These are phyloP conservation scores for Diplogasteroides magnus DNA, from an alignment of 1,140 invertebrate species.

Conservation along the genomic window DNA sequence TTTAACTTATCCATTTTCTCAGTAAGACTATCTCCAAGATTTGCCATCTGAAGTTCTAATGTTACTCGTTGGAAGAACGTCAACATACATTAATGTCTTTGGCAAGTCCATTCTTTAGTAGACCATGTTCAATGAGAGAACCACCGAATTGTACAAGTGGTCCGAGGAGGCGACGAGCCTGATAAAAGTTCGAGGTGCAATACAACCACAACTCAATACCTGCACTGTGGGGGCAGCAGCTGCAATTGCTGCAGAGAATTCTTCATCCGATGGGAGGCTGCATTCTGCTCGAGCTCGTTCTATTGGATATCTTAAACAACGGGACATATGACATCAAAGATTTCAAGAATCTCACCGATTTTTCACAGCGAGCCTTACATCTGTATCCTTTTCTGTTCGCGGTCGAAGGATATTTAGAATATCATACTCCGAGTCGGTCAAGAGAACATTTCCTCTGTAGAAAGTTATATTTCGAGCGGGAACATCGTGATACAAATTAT, in stretches of 20 bases:
- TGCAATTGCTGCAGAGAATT: constrained; percentile 43
- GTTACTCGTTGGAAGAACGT: constrained; percentile 60
- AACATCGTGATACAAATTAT: constrained; percentile 4
- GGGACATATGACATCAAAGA: constrained; percentile 8
- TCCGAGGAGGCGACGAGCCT: constrained; percentile 71
- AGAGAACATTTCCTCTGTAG: constrained; percentile 86
- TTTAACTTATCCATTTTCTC: neutral
- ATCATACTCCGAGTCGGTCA: constrained; percentile 83
- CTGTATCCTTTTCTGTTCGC: constrained; percentile 79
- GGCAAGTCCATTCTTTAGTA: constrained; percentile 69
- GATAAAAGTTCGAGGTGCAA: constrained; percentile 57
- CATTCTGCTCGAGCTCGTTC: constrained; percentile 37
- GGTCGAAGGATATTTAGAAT: constrained; percentile 89
- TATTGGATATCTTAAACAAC: constrained; percentile 45
- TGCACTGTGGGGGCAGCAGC: constrained; percentile 65
- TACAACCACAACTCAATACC: constrained; percentile 52
- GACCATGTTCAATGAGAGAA: constrained; percentile 79
- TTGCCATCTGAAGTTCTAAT: neutral
- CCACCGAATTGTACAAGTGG: constrained; percentile 77
- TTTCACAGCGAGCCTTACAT: constrained; percentile 80
- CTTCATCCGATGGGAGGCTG: constrained; percentile 35
- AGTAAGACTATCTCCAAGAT: neutral
- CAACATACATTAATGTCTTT: constrained; percentile 60
- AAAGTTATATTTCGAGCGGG: constrained; percentile 66
- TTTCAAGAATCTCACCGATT: constrained; percentile 68